These are phyloP conservation scores for Zoanthus sociatus DNA, from an alignment of 92 coral and sea anemone species.

Conservation along the genomic window DNA sequence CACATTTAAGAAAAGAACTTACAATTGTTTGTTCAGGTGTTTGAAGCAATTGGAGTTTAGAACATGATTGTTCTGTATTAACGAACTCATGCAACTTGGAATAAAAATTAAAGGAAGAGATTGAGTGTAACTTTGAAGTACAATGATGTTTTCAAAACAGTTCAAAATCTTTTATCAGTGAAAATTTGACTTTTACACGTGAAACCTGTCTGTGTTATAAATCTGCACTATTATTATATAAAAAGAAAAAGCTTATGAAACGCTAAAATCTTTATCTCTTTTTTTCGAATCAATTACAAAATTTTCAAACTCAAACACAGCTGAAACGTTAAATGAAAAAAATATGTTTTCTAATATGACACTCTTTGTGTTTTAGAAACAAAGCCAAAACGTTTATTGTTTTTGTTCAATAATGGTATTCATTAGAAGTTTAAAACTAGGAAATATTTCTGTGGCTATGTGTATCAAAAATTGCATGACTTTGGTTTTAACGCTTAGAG, in stretches of 20 bases:
- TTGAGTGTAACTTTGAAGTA: background rate
- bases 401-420: no score
- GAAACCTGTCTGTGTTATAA: no score
- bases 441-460: no score
- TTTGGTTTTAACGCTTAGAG: no score
- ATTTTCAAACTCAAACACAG: background rate
- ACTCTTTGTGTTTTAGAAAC: background rate
- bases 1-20: background rate
- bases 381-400: no score
- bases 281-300: background rate
- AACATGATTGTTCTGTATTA: background rate
- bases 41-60: background rate
- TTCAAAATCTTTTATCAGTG: background rate
- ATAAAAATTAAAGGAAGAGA: background rate
- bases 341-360: background rate
- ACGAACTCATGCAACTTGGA: slow-evolving; percentile 26
- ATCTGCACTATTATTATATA: no score
- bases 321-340: background rate
- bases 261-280: background rate
- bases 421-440: no score
- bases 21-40: slow-evolving; percentile 34
- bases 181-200: no score
- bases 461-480: no score
- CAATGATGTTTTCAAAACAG: background rate
- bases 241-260: no score